Evolutionary conservation across 2,888 invertebrate genomes (phyloP).

Genomic region (Leptopterna dolabrata): DNA sequence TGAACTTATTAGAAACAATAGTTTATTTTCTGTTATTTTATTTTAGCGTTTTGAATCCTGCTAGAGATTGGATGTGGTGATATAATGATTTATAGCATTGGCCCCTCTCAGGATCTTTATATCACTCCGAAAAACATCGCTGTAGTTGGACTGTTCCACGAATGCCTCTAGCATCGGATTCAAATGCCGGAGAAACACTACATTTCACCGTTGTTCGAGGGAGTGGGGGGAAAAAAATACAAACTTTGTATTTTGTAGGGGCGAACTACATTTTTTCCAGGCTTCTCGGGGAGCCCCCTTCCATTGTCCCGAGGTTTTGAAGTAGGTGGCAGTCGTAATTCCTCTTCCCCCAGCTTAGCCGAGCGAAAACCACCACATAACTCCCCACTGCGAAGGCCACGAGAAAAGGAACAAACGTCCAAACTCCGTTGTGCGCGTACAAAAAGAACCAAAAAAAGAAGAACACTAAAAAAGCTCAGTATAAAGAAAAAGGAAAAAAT

Average conservation of each 20-base stretch:
- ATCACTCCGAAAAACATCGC: neutral
- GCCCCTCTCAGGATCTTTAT: neutral
- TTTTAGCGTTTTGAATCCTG: too few species aligned
- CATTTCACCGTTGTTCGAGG: neutral
- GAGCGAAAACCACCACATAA: constrained; percentile 7
- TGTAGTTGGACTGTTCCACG: neutral
- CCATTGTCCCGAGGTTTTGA: neutral
- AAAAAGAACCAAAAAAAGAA: neutral
- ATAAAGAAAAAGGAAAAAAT: neutral
- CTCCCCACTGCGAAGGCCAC: neutral
- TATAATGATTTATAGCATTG: too few species aligned
- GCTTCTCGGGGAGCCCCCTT: neutral
- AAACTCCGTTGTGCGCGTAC: neutral
- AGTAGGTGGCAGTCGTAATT: constrained; percentile 7
- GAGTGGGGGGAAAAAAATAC: neutral
- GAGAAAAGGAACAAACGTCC: neutral
- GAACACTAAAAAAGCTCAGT: neutral
- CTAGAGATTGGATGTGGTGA: too few species aligned
- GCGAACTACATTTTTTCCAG: neutral
- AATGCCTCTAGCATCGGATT: too few species aligned
- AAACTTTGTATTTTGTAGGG: neutral
- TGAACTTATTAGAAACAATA: too few species aligned
- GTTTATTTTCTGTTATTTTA: too few species aligned
- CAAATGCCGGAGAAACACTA: neutral
- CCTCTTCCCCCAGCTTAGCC: neutral